Evolutionary conservation across 2,797 vertebrate species (phyloP), one percentile per base, ranked within the genome.

Genomic region (Amphiprion clarkii): DNA sequence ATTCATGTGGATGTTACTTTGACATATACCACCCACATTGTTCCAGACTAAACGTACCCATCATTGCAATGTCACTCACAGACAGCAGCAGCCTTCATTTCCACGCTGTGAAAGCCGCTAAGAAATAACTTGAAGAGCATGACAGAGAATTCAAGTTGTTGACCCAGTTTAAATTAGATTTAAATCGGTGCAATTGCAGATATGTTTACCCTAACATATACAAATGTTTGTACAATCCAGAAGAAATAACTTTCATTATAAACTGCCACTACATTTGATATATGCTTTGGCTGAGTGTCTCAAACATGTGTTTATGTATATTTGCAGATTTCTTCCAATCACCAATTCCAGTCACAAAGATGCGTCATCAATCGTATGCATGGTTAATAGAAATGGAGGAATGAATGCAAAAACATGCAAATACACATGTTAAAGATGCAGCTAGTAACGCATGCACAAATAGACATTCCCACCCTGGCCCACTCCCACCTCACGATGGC

Each of bases 401-500:
- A 17, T 52, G 21, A 39, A 71, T 57, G 42, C 46, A 29, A 31
- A 63, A 44, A 44, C 7, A 74, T 71, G 62, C 23, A 76, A 55
- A 71, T 16, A 63, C 14, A 27, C 11, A 59, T 12, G 17, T 71
- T 64, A 60, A 51, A 62, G 16, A 75, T 76, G 25, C 66, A 71
- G 13, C 52, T 17, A 39, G 52, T 44, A 68, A 63, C 52, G 58
- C 67, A 51, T 31, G 19, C 36, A 48, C 63, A 67, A 19, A 1
- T 17, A 69, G 12, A 78, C 49, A 58, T 67, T 60, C 73, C 57
- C 64, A 66, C 56, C 67, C 59, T 25, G 11, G 59, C 64, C 62
- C 71, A 13, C 67, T 68, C 77, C 42, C 81, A 73, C 74, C 79
- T 81, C 79, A 76, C 86, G 84, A 71, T 80, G 72, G 67, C 85